Evolutionary conservation across 2,113 vertebrate species (phyloP), one percentile per base, ranked within the genome.

Genomic region (Catharus fuscescens): DNA sequence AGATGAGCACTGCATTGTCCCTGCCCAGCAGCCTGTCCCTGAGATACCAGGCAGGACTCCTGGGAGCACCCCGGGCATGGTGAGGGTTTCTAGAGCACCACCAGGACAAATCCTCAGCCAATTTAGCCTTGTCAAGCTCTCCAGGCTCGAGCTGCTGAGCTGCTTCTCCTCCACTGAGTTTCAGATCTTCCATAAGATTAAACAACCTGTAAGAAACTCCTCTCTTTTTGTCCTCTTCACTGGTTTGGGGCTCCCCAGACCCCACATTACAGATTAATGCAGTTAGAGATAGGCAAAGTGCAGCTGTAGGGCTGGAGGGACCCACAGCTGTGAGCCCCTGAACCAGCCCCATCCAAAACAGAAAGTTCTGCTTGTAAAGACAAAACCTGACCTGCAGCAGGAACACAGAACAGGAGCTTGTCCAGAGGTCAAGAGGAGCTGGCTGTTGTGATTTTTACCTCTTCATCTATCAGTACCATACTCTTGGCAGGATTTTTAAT

Each of bases 1-100:
- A 66, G 23, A 9, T 12, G 47, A 48, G 32, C 18, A 5, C 44
- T 2, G 0, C 29, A 12, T 16, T 1, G 0, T 2, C 15, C 45
- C 26, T 73, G 60, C n/a, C 28, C 54, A 59, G 52, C 77, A 91
- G 17, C 29, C 67, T 36, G 36, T 6, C 24, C 45, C 57, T 47
- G n/a, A 34, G n/a, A 38, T 11, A 44, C 5, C 4, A 12, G 20
- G 4, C 60, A 81, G 66, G 47, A 20, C 12, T 72, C 12, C 53
- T 38, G 67, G 73, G 47, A 32, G 50, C 5, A 44, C 11, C 19
- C 29, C 80, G 48, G 24, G 25, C 21, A 10, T 3, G 3, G 4
- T 8, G n/a, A 78, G 23, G 38, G 21, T 77, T 94, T 86, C 64
- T 38, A 28, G 78, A 91, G 60, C 47, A 89, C 29, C 34, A 23